Percentiles rank a stretch among this genome's conserved stretches.
These are phyloP conservation scores for Trichopria drosophilae DNA, from an alignment of 2,888 invertebrate species.

Conservation along the genomic window DNA sequence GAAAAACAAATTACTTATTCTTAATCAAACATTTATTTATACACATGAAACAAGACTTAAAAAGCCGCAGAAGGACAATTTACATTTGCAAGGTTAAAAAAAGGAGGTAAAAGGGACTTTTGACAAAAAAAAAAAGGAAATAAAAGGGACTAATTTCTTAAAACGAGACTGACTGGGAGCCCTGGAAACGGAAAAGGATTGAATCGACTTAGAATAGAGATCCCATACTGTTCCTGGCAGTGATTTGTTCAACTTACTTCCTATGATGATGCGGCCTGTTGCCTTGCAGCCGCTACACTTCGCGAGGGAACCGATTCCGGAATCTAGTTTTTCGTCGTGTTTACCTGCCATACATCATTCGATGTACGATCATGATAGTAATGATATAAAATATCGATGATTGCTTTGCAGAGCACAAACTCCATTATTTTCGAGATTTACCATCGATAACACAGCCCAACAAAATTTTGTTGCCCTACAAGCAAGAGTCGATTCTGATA, in stretches of 20 bases:
- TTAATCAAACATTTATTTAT: no score
- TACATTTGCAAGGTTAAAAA: conserved; percentile 24
- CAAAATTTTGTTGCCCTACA: no score
- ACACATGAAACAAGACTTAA: no score
- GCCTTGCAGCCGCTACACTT: conserved; percentile 57
- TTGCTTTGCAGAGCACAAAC: no score
- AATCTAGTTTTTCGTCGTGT: conserved; percentile 57
- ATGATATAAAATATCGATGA: conserved; percentile 52
- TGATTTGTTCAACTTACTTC: conserved; percentile 56
- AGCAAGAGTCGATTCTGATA: no score
- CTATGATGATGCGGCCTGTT: conserved; percentile 57
- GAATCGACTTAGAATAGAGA: conserved; percentile 31
- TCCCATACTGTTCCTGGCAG: conserved; percentile 48
- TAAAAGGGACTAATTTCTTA: no score
- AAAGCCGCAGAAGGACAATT: conserved; percentile 31
- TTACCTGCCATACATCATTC: conserved; percentile 57
- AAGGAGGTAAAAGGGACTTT: conserved; percentile 8
- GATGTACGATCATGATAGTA: conserved; percentile 57
- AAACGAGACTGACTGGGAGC: no score
- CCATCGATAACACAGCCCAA: no score
- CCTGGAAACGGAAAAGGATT: conserved; percentile 21
- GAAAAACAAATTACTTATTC: no score
- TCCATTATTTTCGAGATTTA: no score
- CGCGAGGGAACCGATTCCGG: conserved; percentile 57
- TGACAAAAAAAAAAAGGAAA: conserved; percentile 31